These are phyloP conservation scores for Oligia strigilis DNA, from an alignment of 2,888 invertebrate species.

Conservation along the genomic window DNA sequence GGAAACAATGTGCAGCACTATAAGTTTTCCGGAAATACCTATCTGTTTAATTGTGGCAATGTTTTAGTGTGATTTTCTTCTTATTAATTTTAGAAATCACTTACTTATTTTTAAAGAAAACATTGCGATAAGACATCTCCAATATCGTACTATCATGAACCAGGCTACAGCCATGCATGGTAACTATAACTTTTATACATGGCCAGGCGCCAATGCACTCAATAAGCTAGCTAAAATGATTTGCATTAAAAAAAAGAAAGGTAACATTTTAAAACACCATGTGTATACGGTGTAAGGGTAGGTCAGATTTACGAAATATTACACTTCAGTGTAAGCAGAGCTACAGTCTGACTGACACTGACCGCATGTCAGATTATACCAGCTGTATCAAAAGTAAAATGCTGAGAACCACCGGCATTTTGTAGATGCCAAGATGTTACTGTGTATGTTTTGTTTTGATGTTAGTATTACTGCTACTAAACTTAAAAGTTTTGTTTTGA, in stretches of 20 bases:
- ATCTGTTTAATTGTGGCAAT: not conserved
- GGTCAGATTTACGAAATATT: not conserved
- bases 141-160: not conserved
- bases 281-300: not conserved
- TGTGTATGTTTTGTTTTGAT: not conserved
- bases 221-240: not conserved
- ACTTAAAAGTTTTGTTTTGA: not conserved
- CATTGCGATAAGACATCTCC: not conserved
- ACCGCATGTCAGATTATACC: slow-evolving; percentile 9
- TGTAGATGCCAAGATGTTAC: not conserved
- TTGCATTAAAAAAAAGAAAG: not conserved
- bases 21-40: not conserved
- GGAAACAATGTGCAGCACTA: not conserved
- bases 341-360: slow-evolving; percentile 1
- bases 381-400: slow-evolving; percentile 9
- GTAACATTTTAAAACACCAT: not conserved
- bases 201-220: not conserved
- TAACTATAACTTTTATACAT: not conserved
- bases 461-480: not conserved
- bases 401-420: not conserved
- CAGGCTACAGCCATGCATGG: not conserved
- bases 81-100: too few relatives aligned
- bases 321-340: slow-evolving; percentile 2
- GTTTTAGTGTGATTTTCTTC: not conserved
- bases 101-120: not conserved